These are phyloP conservation scores for Linyphia triangularis DNA, from an alignment of 2,888 invertebrate species.

Conservation along the genomic window DNA sequence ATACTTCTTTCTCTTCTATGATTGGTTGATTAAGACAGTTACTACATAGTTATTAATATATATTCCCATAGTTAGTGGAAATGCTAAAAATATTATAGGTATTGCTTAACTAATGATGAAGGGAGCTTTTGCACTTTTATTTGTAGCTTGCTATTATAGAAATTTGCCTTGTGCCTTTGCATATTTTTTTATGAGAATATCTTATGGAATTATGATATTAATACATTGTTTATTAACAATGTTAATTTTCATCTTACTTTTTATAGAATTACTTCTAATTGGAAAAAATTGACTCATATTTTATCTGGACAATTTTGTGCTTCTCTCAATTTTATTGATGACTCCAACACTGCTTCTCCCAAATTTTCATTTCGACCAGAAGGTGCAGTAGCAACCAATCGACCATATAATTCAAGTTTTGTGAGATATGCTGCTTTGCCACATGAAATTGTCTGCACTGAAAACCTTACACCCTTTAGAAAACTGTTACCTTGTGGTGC, in stretches of 20 bases:
- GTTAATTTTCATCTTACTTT: background rate
- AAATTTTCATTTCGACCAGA: slow-evolving; percentile 89
- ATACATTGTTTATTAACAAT: too few relatives aligned
- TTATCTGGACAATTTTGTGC: slow-evolving; percentile 97
- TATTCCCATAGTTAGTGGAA: too few relatives aligned
- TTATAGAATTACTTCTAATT: slow-evolving; percentile 80
- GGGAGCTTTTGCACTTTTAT: too few relatives aligned
- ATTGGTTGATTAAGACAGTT: too few relatives aligned
- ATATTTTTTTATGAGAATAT: too few relatives aligned
- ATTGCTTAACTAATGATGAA: too few relatives aligned
- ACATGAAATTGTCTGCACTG: slow-evolving; percentile 97
- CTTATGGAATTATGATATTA: too few relatives aligned
- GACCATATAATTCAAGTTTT: slow-evolving; percentile 78
- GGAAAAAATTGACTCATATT: slow-evolving; percentile 93
- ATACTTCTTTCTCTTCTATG: too few relatives aligned
- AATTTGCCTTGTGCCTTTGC: too few relatives aligned
- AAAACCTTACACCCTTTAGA: slow-evolving; percentile 99
- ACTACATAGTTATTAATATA: too few relatives aligned
- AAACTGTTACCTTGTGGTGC: slow-evolving; percentile 94
- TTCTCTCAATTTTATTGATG: slow-evolving; percentile 95
- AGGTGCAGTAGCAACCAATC: slow-evolving; percentile 84
- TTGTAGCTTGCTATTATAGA: too few relatives aligned
- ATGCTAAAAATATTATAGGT: too few relatives aligned
- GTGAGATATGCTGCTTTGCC: slow-evolving; percentile 92
- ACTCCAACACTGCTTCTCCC: slow-evolving; percentile 90